Evolutionary conservation across 2,797 vertebrate species (phyloP), one percentile per base, ranked within the genome.

Genomic region (Toxotes lorentzi): DNA sequence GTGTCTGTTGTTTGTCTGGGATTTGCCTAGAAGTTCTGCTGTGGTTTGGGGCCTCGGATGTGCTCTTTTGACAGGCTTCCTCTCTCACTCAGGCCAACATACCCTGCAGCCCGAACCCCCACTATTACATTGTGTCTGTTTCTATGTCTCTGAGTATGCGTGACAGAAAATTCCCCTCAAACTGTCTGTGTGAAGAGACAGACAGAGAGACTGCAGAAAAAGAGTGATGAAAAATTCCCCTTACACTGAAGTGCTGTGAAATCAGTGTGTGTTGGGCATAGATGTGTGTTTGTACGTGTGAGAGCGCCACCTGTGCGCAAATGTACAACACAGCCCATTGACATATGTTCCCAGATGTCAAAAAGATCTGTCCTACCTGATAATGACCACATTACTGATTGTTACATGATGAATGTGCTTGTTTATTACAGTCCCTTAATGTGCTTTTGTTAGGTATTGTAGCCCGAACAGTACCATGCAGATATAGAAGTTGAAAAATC

Each of bases 21-120:
- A 47, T 68, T 56, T 74, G n/a, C 51, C 76, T 40, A 2, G 69
- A 72, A 61, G 48, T 66, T 61, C 7, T 19, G 21, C 45, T 60
- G 61, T 65, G 59, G 66, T 87, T 82, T 12, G 17, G 23, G n/a
- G 57, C 27, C 43, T 88, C 81, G 53, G 41, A 72, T 82, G 58
- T 77, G 63, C 69, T 74, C 73, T 85, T 84, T 78, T 30, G 70
- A 78, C 54, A 71, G 68, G 27, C 80, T 86, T 78, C 84, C 84
- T 85, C 53, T 67, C 32, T 69, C 65, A 23, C 23, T 51, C 19
- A 13, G 68, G 60, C 82, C 80, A 77, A 47, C 72, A 58, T 16
- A 38, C 73, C 78, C 68, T 77, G 24, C 70, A 65, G 69, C 45
- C 2, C n/a, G 0, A 54, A 78, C 27, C 40, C 59, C 69, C 19